A percentile compares a stretch with the other conserved stretches of the same genome.
Evolutionary conservation across 2,797 vertebrate species (phyloP).

Genomic region (Fringilla coelebs): DNA sequence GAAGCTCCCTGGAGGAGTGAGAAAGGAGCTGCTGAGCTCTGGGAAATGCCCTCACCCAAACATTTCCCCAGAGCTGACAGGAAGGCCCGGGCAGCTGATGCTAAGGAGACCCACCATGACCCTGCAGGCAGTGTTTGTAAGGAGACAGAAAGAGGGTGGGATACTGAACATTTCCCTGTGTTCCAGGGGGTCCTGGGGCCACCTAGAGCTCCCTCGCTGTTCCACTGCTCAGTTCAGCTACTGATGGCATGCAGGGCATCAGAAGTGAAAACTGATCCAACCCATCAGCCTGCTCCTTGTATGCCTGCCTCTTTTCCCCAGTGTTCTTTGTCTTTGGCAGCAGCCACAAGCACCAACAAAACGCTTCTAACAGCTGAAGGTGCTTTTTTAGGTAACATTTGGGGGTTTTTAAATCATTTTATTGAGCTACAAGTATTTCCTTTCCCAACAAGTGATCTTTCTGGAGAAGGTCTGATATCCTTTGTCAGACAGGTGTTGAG

Average conservation of each 20-base stretch:
- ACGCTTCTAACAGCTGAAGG: not conserved
- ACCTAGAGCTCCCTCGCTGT: not conserved
- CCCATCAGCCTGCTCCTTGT: not conserved
- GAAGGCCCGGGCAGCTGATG: not conserved
- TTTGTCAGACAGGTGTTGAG: rapidly evolving
- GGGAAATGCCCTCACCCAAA: not conserved
- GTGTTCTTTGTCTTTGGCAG: not conserved
- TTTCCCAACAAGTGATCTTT: not conserved
- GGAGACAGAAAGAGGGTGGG: not conserved
- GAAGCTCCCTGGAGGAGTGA: conserved; percentile 77
- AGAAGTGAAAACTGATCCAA: not conserved
- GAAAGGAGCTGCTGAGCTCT: not conserved
- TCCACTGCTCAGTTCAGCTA: not conserved
- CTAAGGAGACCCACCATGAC: not conserved
- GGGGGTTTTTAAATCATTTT: rapidly evolving
- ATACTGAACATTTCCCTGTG: not conserved
- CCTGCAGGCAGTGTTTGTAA: not conserved
- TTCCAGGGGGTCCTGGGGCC: not conserved
- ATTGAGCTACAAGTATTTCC: not conserved
- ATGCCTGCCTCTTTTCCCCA: not conserved
- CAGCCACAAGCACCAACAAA: not conserved
- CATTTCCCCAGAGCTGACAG: not conserved
- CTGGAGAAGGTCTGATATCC: not conserved
- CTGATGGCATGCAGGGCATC: rapidly evolving
- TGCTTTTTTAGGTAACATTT: not conserved